Evolutionary conservation across 1,140 invertebrate species (phyloP), one percentile per base, ranked within the genome.

Genomic region (Agraylea sexmaculata): DNA sequence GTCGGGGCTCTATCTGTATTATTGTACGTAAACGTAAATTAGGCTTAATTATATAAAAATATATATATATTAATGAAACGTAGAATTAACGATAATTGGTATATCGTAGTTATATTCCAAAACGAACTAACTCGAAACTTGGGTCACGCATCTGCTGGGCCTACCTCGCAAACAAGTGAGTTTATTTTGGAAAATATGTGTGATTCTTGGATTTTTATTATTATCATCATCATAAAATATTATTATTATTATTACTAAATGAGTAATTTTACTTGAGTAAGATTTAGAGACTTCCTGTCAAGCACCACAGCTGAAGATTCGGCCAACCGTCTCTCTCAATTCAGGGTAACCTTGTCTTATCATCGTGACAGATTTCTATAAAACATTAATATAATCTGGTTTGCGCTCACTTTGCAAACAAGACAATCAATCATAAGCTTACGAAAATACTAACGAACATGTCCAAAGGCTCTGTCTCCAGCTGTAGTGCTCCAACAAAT

Each of bases 161-260:
- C 71, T 74, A 69, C 71, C 71, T 74, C 71, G 71, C 71, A 74
- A 64, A 69, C 66, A 71, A 74, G 71, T 74, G 71, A 74, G 71
- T 74, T 74, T 73, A 70, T 72, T 74, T 74, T 72, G 71, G 71
- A 68, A n/a, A 74, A 68, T 73, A 73, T 70, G 71, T 74, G 71
- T 74, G 71, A 74, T 73, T 73, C 69, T 74, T 73, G 72, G 70
- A 73, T 73, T 74, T 67, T 73, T 72, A 42, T 42, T 22, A 32
- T 40, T 40, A 40, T 41, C 25, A 40, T 49, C 35, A 43, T 47
- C 38, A 43, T 45, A 42, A 41, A 8, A 42, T 45, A 49, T 42
- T 13, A 42, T 42, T 40, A 45, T 49, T 43, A 46, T 49, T 42
- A 46, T 47, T 48, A 49, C 43, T 37, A 45, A 43, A 44, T 38